A percentile compares a stretch with the other conserved stretches of the same genome.
Evolutionary conservation across 2,113 vertebrate genomes (phyloP).

Genomic region (Alosa alosa): DNA sequence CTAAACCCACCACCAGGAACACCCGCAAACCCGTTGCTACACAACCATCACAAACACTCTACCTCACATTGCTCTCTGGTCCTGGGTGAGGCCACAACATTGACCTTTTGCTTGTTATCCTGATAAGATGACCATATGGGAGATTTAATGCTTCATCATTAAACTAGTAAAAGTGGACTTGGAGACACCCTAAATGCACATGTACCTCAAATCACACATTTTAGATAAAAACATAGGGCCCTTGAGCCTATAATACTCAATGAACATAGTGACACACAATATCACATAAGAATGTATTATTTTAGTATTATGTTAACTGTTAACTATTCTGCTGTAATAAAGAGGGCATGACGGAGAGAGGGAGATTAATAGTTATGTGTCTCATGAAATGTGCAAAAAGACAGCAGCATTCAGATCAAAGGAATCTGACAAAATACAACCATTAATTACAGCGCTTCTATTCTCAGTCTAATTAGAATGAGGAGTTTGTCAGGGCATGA

Average conservation of each 20-base stretch:
- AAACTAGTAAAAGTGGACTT: too few relatives aligned
- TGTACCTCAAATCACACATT: too few relatives aligned
- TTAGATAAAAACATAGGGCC: too few relatives aligned
- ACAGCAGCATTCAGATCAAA: neutral
- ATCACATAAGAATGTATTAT: neutral
- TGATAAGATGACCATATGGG: too few relatives aligned
- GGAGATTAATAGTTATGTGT: neutral
- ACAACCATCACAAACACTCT: too few relatives aligned
- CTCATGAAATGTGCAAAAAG: neutral
- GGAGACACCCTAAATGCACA: too few relatives aligned
- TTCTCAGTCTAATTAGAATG: constrained; percentile 9
- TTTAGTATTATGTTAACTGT: neutral
- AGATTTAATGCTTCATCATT: too few relatives aligned
- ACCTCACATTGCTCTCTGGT: too few relatives aligned
- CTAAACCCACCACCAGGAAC: too few relatives aligned
- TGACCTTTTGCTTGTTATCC: too few relatives aligned
- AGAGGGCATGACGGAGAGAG: neutral
- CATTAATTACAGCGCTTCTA: neutral
- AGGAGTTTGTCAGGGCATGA: constrained; percentile 13
- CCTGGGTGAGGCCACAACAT: too few relatives aligned
- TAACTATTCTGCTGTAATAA: neutral
- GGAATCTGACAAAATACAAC: neutral
- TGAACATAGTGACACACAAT: neutral
- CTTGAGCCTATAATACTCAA: neutral
- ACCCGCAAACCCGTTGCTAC: too few relatives aligned